Conservation (phyloP, 2,888 invertebrate genomes). For the Trypoxylon attenuatum region DNA sequence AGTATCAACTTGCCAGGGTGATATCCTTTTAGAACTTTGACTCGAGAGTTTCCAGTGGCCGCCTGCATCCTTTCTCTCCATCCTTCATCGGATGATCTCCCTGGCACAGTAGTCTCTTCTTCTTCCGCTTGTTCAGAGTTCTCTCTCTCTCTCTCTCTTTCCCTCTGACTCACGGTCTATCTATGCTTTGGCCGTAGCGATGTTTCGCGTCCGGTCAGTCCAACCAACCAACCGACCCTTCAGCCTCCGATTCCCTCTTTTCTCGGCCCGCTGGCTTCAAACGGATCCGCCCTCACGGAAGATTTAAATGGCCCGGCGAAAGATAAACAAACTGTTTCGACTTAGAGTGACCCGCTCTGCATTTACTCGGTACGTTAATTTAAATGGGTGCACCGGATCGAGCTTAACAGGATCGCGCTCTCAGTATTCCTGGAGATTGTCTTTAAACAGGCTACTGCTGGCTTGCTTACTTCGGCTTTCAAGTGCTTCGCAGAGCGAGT, state of each 20-base stretch:
- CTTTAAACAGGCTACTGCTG: too few species aligned
- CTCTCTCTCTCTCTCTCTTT: neutral
- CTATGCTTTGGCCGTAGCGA: neutral
- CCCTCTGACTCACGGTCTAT: too few species aligned
- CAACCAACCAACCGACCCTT: neutral
- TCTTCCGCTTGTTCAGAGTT: neutral
- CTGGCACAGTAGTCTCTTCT: neutral
- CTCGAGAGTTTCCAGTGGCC: constrained; percentile 36
- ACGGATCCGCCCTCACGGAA: constrained; percentile 26
- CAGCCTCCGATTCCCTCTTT: neutral
- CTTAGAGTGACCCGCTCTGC: constrained; percentile 9
- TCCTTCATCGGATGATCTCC: neutral
- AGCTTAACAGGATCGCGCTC: too few species aligned
- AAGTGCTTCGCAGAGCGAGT: too few species aligned
- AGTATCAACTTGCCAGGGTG: constrained; percentile 48
- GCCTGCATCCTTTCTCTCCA: constrained; percentile 1
- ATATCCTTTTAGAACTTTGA: constrained; percentile 58
- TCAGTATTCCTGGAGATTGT: too few species aligned
- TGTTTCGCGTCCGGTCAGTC: neutral
- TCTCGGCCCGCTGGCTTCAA: constrained; percentile 4
- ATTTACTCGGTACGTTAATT: constrained; percentile 4
- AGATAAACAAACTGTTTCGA: constrained; percentile 46
- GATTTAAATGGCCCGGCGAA: constrained; percentile 55
- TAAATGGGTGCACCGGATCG: constrained; percentile 22
- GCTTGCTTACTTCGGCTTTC: too few species aligned